Percentiles rank a stretch among this genome's conserved stretches.
phyloP scores from a whole-genome alignment of 2,888 invertebrate species.

The Amaurobius ferox region DNA sequence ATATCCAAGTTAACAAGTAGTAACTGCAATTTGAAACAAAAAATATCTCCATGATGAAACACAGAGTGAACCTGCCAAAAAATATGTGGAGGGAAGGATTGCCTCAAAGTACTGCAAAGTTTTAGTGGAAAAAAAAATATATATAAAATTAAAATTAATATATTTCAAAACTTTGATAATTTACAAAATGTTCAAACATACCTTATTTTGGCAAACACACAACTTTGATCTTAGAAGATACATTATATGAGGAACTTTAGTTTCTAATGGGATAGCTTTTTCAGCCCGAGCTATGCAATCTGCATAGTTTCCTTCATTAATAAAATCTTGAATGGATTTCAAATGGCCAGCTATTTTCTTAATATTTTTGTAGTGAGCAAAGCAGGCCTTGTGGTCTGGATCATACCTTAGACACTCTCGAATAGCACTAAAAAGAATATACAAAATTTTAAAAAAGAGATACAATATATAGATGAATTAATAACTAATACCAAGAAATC shows the following conservation, averaged over 20 bases:
- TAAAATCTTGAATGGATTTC: constrained; percentile 77
- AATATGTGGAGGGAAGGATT: too few relatives aligned
- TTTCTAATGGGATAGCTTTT: constrained; percentile 83
- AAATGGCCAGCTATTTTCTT: constrained; percentile 93
- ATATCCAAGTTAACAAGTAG: too few relatives aligned
- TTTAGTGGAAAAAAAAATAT: too few relatives aligned
- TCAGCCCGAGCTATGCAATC: constrained; percentile 85
- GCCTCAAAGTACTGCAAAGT: too few relatives aligned
- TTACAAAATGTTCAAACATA: too few relatives aligned
- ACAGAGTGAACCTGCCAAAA: too few relatives aligned
- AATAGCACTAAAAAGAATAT: constrained; percentile 85
- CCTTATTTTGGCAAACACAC: constrained; percentile 84
- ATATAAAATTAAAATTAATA: too few relatives aligned
- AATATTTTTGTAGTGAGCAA: constrained; percentile 95
- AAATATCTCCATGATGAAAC: too few relatives aligned
- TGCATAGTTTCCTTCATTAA: constrained; percentile 82
- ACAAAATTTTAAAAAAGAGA: too few relatives aligned
- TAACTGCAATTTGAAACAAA: too few relatives aligned
- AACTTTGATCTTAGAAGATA: constrained; percentile 85
- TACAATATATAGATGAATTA: too few relatives aligned
- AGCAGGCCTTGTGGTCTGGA: constrained; percentile 97
- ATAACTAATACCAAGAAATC: not conserved
- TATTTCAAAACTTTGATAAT: too few relatives aligned
- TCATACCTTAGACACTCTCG: constrained; percentile 97
- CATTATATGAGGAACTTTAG: constrained; percentile 82